Percentiles rank a stretch among this genome's conserved stretches.
Evolutionary conservation across 2,888 invertebrate species (phyloP).

Genomic region (Pandemis heparana): DNA sequence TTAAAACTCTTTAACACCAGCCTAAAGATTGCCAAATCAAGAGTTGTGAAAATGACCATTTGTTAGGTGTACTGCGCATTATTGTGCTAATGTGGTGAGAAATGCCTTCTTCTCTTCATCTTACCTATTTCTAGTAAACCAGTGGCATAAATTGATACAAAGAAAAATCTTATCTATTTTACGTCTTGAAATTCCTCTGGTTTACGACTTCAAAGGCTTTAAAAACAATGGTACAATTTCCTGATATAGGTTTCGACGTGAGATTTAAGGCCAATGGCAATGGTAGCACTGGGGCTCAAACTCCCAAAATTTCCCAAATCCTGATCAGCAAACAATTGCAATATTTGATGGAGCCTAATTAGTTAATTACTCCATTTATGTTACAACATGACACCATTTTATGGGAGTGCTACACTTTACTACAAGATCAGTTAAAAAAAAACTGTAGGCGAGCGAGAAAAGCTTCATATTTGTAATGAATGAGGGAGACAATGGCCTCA

Average conservation of each 20-base stretch:
- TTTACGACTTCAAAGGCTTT: not conserved
- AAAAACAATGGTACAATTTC: not conserved
- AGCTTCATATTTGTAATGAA: not conserved
- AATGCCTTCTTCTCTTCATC: constrained; percentile 14
- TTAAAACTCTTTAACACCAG: not conserved
- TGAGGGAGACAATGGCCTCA: not conserved
- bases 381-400: no score
- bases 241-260: not conserved
- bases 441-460: no score
- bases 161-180: not conserved
- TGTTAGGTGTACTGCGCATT: constrained; percentile 32
- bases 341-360: no score
- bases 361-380: no score
- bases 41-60: constrained; percentile 43
- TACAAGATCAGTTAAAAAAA: not conserved
- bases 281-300: no score
- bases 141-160: not conserved
- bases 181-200: not conserved
- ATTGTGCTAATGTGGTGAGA: not conserved
- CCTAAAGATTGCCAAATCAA: constrained; percentile 19
- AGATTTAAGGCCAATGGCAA: not conserved
- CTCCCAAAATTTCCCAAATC: no score
- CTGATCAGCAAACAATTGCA: no score
- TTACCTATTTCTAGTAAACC: not conserved
- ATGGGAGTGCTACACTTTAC: not conserved